Percentiles rank a stretch among this genome's conserved stretches.
These are phyloP conservation scores for Trogon surrucura DNA, from an alignment of 2,113 vertebrate species.

Conservation along the genomic window DNA sequence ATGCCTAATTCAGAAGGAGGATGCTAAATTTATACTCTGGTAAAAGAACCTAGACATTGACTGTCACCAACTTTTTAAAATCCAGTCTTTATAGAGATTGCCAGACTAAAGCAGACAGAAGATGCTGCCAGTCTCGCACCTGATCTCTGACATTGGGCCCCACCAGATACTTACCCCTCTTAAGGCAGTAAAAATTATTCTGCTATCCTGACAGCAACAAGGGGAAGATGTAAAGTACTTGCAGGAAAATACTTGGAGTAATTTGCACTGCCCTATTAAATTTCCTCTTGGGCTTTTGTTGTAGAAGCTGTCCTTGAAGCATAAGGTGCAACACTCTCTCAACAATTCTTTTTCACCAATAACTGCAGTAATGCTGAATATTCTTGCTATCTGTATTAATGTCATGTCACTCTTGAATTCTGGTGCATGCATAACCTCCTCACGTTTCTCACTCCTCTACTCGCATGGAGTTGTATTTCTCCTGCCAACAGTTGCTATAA, in stretches of 20 bases:
- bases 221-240: background rate
- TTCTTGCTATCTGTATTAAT: background rate
- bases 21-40: constrained; percentile 65
- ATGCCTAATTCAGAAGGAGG: constrained; percentile 59
- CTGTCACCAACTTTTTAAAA: constrained; percentile 53
- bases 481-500: background rate
- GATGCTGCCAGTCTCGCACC: background rate
- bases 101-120: constrained; percentile 15
- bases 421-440: background rate
- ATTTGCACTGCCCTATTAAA: background rate
- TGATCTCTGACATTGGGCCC: background rate
- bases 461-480: background rate
- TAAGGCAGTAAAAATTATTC: no score
- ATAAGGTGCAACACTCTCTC: background rate
- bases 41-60: constrained; percentile 39
- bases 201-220: background rate
- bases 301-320: background rate
- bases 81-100: background rate
- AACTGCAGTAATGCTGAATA: constrained; percentile 13
- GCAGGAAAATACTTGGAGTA: background rate
- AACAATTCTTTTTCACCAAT: background rate
- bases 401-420: background rate
- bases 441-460: background rate
- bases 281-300: background rate
- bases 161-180: background rate